Evolutionary conservation across 1,140 invertebrate species (phyloP).

Genomic region (Heterodera carotae): DNA sequence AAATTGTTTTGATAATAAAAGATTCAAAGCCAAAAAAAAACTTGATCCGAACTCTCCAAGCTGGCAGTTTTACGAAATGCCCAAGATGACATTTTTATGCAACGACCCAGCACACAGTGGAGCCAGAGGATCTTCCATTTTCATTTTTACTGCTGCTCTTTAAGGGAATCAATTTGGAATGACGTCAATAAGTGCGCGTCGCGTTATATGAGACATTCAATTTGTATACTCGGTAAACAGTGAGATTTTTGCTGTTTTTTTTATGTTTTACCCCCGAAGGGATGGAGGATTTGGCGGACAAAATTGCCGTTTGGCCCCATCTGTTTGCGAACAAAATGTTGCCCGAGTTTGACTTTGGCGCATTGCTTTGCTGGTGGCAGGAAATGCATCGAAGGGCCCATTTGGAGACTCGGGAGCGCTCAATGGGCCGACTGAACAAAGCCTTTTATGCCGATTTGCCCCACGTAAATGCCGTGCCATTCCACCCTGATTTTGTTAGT

Average conservation of each 20-base stretch:
- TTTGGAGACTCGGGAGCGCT: not conserved
- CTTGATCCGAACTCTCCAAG: no score
- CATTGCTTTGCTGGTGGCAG: conserved; percentile 33
- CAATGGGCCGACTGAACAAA: conserved; percentile 4
- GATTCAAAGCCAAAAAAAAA: no score
- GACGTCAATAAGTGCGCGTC: conserved; percentile 20
- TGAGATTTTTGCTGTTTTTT: not conserved
- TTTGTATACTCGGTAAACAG: conserved; percentile 8
- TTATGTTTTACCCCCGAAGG: not conserved
- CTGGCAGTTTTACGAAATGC: no score
- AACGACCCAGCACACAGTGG: no score
- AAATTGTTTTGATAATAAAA: no score
- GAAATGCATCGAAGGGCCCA: conserved; percentile 22
- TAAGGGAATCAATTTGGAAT: conserved; percentile 12
- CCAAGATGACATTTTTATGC: no score
- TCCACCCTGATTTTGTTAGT: not conserved
- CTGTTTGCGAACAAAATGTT: conserved; percentile 33
- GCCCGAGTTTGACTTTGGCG: conserved; percentile 36
- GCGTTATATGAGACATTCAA: conserved; percentile 11
- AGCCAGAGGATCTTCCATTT: no score
- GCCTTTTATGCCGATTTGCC: conserved; percentile 25
- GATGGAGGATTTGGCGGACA: conserved; percentile 5
- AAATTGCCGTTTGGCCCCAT: conserved; percentile 9
- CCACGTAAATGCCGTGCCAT: not conserved
- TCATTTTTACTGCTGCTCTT: no score